Base-by-base conservation (phyloP, 2,113 vertebrate species). In the Urocynchramus pylzowi region DNA sequence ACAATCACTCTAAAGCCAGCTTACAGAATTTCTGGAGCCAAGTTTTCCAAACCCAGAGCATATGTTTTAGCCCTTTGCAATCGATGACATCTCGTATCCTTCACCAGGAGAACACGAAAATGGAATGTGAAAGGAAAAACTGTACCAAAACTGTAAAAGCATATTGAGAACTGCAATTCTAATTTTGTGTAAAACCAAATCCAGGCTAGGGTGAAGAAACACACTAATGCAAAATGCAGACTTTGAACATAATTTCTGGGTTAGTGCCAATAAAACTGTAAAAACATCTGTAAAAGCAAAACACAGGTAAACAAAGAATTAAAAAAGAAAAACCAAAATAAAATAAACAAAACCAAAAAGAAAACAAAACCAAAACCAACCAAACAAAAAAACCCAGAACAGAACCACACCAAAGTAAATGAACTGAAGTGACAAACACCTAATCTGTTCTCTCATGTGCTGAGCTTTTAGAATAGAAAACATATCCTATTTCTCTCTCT, bases 201-300 rank as follows among this genome's bases (percentile, higher is more conserved):
- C 10, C 61, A 91, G 50, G 37, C 50, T 69, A 68, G 14, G 26
- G 23, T 64, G 67, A 87, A 26, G 63, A 86, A 91, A 56, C 7
- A 74, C 15, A 49, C 5, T 56, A 45, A 84, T 42, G n/a, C 10
- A 80, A 92, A 93, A 81, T 26, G 7, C 10, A 41, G 31, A 45
- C 8, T 95, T 83, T 15, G 31, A 89, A 49, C n/a, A 81, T 16
- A 47, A 8, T 87, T 89, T 85, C 50, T 80, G 33, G 10, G 19
- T 77, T 33, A 65, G 9, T 76, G 67, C 7, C n/a, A 95, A 45
- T 27, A 88, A 50, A 13, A 37, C 20, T 65, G 33, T 35, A 85
- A 79, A 95, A 89, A 60, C 6, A 63, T 13, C 22, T 67, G n/a
- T 71, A 64, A 87, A 91, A 82, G 10, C 8, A 76, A 86, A 89